A percentile compares a stretch with the other conserved stretches of the same genome.
Evolutionary conservation across 2,888 invertebrate species (phyloP).

Genomic region (Sipunculus nudus): DNA sequence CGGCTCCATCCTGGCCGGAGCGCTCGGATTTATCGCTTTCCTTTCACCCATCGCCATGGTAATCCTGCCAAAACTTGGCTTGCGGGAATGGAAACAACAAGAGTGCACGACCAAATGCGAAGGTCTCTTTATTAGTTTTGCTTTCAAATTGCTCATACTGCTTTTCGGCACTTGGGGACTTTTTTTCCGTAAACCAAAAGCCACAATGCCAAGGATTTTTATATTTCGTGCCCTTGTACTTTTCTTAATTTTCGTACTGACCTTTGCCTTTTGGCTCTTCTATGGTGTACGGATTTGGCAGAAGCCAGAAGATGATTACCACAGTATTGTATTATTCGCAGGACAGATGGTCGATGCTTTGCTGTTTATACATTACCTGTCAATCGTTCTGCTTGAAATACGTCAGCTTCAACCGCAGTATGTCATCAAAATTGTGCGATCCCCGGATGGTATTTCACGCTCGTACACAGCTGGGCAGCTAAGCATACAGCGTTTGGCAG

Average conservation of each 20-base stretch:
- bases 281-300: conserved; percentile 84
- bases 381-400: conserved; percentile 91
- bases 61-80: conserved; percentile 82
- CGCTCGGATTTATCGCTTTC: conserved; percentile 84
- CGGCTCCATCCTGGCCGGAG: conserved; percentile 81
- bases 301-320: conserved; percentile 71
- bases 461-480: conserved; percentile 77
- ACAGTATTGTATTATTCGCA: conserved; percentile 89
- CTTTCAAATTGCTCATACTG: conserved; percentile 88
- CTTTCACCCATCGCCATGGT: conserved; percentile 95
- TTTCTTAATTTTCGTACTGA: conserved; percentile 86
- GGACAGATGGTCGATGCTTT: conserved; percentile 92
- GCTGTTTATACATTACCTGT: conserved; percentile 92
- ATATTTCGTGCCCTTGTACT: conserved; percentile 90
- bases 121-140: conserved; percentile 88
- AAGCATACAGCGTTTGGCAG: conserved; percentile 94
- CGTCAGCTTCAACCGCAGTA: conserved; percentile 90
- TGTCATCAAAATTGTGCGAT: conserved; percentile 78
- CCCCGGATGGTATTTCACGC: conserved; percentile 92
- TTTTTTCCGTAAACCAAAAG: conserved; percentile 83
- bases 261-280: conserved; percentile 97
- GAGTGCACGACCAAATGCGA: conserved; percentile 70
- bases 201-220: conserved; percentile 90
- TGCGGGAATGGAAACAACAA: conserved; percentile 69
- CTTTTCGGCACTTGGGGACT: conserved; percentile 93